Base-by-base conservation (phyloP, 2,797 vertebrate species). In the Aplochiton taeniatus region DNA sequence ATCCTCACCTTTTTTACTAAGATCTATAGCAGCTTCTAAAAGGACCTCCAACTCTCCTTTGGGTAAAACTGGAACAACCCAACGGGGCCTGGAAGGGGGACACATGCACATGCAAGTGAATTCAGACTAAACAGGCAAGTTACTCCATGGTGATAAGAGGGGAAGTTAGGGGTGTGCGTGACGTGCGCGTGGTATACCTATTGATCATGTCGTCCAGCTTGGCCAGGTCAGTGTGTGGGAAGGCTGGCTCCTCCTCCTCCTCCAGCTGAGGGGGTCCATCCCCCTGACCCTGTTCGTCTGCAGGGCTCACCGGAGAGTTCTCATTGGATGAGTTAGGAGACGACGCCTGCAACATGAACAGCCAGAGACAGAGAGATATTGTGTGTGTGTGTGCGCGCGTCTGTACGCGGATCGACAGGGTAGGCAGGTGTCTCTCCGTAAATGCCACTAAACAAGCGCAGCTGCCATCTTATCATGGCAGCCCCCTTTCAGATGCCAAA, bases 141-240 rank as follows among this genome's bases (percentile, higher is more conserved):
- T 31, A 2, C 31, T 31, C 31, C 31, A 31, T 31, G 31, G 31
- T 31, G 31, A 31, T 6, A 2, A 31, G 31, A 31, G 31, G 31
- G 31, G 44, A 45, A 16, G 10, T 9, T 12, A 47, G 18, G 47
- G 0, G 47, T 65, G 53, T 58, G 62, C 17, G 13, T 47, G 48
- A n/a, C 61, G 50, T 57, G 63, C 58, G 55, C 48, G 46, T 49
- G 18, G 12, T 41, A 68, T 91, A 98, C 98, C 98, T 97, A 93
- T 99, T 99, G 89, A 99, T 99, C 98, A 99, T 99, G 91, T 99
- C 98, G 93, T 99, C 98, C 89, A 99, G 91, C 90, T 99, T 99
- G 77, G 97, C 97, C 91, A 99, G 91, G 91, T 99, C 98, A 83
- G 98, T 95, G 87, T 99, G 97, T 83, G 98, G 98, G 91, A 99